Percentiles rank a stretch among this genome's conserved stretches.
Evolutionary conservation across 2,888 invertebrate genomes (phyloP).

Genomic region (Drosophila silvestris): DNA sequence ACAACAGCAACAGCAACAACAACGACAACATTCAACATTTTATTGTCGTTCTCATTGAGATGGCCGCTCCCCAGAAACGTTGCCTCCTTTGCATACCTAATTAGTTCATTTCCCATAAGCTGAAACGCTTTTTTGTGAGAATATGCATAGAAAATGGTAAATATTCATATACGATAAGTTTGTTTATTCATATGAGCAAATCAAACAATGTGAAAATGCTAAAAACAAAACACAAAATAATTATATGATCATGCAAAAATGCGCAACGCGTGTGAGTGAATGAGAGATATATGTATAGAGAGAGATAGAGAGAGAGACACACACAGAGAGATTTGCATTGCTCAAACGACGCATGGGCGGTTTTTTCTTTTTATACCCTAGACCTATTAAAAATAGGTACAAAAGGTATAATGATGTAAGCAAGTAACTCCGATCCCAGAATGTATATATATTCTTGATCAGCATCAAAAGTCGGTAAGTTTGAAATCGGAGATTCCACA

Average conservation of each 20-base stretch:
- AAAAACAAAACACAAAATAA: background rate
- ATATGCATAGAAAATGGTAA: conserved; percentile 53
- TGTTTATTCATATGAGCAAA: conserved; percentile 11
- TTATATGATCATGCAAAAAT: conserved; percentile 63
- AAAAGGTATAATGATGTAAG: background rate
- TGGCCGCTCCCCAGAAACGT: conserved; percentile 45
- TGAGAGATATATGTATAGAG: background rate
- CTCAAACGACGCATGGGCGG: conserved; percentile 46
- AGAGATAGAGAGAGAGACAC: background rate
- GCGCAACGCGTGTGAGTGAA: conserved; percentile 8
- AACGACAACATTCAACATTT: conserved; percentile 15
- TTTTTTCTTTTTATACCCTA: conserved; percentile 11
- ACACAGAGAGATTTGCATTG: conserved; percentile 39
- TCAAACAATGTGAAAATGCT: conserved; percentile 40
- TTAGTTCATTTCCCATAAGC: conserved; percentile 65
- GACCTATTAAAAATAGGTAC: background rate
- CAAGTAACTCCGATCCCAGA: background rate
- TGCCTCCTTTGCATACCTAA: conserved; percentile 65
- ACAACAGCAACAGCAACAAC: background rate
- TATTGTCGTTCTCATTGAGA: conserved; percentile 24
- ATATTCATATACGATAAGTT: conserved; percentile 29
- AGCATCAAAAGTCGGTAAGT: background rate
- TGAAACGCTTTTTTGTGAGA: conserved; percentile 35
- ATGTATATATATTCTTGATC: background rate
- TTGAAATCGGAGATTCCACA: background rate